These are phyloP conservation scores for Mythimna lalbum DNA, from an alignment of 2,888 invertebrate genomes.

Conservation along the genomic window DNA sequence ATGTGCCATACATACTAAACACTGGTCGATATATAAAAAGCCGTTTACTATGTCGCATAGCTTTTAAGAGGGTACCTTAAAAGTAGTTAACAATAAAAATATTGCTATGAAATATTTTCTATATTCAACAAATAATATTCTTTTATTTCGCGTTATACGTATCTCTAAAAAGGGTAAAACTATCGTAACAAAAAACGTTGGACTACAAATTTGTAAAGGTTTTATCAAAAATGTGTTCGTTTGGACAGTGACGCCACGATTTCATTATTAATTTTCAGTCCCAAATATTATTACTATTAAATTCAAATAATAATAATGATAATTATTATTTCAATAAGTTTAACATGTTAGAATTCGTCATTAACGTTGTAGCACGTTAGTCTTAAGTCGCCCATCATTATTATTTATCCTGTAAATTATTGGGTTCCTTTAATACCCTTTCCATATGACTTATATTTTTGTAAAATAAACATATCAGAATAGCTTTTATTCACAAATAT, in stretches of 20 bases:
- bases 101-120: constrained; percentile 81
- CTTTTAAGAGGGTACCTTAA: constrained; percentile 82
- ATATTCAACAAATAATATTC: constrained; percentile 77
- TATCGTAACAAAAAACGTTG: constrained; percentile 78
- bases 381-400: constrained; percentile 37
- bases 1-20: constrained; percentile 69
- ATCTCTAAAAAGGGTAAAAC: constrained; percentile 83
- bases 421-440: neutral
- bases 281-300: constrained; percentile 34
- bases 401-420: constrained; percentile 3
- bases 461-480: constrained; percentile 18
- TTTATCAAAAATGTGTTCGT: constrained; percentile 84
- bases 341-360: constrained; percentile 17
- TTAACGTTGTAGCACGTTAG: constrained; percentile 17
- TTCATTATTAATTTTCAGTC: constrained; percentile 47
- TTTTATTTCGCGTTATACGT: constrained; percentile 74
- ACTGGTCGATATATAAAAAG: constrained; percentile 80
- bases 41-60: constrained; percentile 73
- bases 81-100: constrained; percentile 89
- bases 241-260: constrained; percentile 66
- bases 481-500: constrained; percentile 13
- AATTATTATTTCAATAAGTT: constrained; percentile 23
- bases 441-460: constrained; percentile 5
- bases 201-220: constrained; percentile 87
- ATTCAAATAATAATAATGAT: constrained; percentile 26